Evolutionary conservation across 2,113 vertebrate genomes (phyloP).

Genomic region (Tupaia chinensis): DNA sequence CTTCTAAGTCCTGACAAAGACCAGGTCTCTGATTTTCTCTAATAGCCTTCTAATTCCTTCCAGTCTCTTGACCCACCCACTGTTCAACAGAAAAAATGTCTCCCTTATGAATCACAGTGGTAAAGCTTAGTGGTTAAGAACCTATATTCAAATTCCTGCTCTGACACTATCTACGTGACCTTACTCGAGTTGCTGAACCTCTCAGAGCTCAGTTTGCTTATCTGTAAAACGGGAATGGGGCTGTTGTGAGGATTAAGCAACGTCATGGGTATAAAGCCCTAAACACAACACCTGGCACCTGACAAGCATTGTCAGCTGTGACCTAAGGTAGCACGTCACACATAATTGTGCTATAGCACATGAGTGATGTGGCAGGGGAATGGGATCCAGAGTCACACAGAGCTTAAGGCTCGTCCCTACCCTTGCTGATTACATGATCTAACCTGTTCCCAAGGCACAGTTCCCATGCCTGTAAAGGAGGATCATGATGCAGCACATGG

Average conservation of each 20-base stretch:
- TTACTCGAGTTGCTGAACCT: not conserved
- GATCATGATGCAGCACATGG: not conserved
- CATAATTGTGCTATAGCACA: not conserved
- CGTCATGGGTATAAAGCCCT: not conserved
- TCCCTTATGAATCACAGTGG: not conserved
- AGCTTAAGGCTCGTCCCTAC: not conserved
- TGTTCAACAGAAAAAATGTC: not conserved
- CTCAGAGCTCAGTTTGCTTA: slow-evolving; percentile 23
- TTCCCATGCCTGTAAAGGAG: not conserved
- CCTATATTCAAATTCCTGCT: not conserved
- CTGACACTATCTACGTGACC: not conserved
- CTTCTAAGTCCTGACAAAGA: not conserved
- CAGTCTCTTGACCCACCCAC: not conserved
- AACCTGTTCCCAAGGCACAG: not conserved
- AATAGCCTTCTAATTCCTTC: not conserved
- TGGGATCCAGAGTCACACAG: not conserved
- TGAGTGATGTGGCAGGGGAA: not conserved
- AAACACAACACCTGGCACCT: not conserved
- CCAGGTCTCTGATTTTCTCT: not conserved
- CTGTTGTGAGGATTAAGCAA: not conserved
- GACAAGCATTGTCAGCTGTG: not conserved
- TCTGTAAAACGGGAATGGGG: not conserved
- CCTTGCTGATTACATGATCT: not conserved
- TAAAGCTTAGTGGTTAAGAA: not conserved
- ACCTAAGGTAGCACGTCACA: not conserved